These are phyloP conservation scores for Chalcis sispes DNA, from an alignment of 2,888 invertebrate genomes.

Conservation along the genomic window DNA sequence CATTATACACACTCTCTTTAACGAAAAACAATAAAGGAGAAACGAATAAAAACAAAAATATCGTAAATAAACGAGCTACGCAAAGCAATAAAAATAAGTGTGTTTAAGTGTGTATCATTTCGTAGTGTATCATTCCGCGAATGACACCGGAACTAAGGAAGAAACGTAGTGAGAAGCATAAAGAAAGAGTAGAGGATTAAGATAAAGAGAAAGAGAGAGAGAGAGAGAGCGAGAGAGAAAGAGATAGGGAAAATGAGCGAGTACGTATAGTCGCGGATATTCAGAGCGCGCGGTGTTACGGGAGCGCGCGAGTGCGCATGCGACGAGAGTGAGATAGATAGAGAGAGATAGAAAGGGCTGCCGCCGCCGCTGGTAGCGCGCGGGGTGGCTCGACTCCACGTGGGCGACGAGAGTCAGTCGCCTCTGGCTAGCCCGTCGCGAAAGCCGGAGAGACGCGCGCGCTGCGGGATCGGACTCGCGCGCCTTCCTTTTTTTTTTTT, in stretches of 20 bases:
- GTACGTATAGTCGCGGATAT: too few species aligned
- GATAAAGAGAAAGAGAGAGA: neutral
- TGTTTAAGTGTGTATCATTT: too few species aligned
- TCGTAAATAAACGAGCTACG: too few species aligned
- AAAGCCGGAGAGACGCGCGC: slow-evolving; percentile 50
- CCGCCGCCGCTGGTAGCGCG: neutral
- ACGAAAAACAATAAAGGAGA: too few species aligned
- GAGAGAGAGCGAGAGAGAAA: neutral
- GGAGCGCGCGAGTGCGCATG: neutral
- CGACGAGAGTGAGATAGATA: neutral
- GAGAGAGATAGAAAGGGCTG: neutral
- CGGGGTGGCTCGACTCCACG: slow-evolving; percentile 51
- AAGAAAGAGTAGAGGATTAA: too few species aligned
- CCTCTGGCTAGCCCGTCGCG: slow-evolving; percentile 52
- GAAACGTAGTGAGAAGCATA: too few species aligned
- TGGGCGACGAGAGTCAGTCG: slow-evolving; percentile 46
- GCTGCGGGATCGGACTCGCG: neutral
- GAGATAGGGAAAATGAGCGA: neutral
- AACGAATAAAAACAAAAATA: too few species aligned
- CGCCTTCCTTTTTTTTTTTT: neutral
- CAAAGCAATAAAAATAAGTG: too few species aligned
- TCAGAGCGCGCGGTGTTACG: neutral
- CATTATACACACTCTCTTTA: too few species aligned
- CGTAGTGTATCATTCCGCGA: too few species aligned
- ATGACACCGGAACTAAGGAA: too few species aligned